A percentile compares a stretch with the other conserved stretches of the same genome.
Conservation (phyloP, 2,888 invertebrate genomes). For the Cosmopolites sordidus region DNA sequence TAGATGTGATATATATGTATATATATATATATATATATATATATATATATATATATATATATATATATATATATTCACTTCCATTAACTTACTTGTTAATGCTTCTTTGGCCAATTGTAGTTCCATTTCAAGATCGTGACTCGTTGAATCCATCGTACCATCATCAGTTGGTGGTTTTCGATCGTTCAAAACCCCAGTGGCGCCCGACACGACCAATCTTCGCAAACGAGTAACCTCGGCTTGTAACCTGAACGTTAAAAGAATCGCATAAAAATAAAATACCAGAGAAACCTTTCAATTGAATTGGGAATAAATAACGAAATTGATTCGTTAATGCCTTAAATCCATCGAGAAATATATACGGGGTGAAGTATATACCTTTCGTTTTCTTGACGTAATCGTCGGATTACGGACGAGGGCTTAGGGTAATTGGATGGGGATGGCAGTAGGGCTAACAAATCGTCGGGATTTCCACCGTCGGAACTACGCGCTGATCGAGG, state of each 20-base stretch:
- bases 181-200: conserved; percentile 58
- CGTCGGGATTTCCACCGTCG: conserved; percentile 37
- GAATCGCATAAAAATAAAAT: too few species aligned
- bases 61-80: too few species aligned
- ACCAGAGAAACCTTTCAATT: too few species aligned
- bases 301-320: too few species aligned
- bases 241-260: conserved; percentile 50
- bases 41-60: too few species aligned
- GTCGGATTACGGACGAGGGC: conserved; percentile 54
- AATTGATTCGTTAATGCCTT: too few species aligned
- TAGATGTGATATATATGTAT: too few species aligned
- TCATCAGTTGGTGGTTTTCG: conserved; percentile 43
- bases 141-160: conserved; percentile 45
- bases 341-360: too few species aligned
- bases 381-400: conserved; percentile 73
- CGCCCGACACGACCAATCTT: conserved; percentile 62
- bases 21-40: too few species aligned
- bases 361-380: conserved; percentile 40
- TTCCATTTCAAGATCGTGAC: conserved; percentile 57
- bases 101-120: conserved; percentile 76
- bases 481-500: conserved; percentile 43
- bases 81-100: conserved; percentile 51
- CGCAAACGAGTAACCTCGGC: conserved; percentile 67
- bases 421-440: conserved; percentile 43
- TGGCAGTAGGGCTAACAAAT: conserved; percentile 39